Conservation (phyloP, 2,888 invertebrate genomes). For the Lottia gigantea region DNA sequence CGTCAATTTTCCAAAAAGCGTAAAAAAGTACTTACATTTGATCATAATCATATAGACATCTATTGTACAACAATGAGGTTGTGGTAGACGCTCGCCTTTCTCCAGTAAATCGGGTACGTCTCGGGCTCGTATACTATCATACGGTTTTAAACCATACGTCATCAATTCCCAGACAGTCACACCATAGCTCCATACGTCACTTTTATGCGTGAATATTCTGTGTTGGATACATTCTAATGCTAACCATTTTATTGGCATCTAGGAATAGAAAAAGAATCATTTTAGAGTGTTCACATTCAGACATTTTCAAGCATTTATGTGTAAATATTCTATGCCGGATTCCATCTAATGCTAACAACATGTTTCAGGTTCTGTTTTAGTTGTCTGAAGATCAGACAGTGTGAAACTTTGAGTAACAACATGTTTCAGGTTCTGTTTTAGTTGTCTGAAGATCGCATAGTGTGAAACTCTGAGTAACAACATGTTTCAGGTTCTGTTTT, state of each 20-base stretch:
- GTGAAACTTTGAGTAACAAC: too few species aligned
- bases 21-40: slow-evolving; percentile 85
- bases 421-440: too few species aligned
- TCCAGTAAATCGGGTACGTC: slow-evolving; percentile 93
- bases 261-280: slow-evolving; percentile 20
- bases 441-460: too few species aligned
- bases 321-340: slow-evolving; percentile 96
- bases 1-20: too few species aligned
- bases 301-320: too few species aligned
- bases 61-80: slow-evolving; percentile 92
- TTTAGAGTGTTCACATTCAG: too few species aligned
- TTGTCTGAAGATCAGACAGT: too few species aligned
- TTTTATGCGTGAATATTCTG: slow-evolving; percentile 95
- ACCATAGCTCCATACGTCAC: slow-evolving; percentile 99
- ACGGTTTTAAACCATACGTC: slow-evolving; percentile 94
- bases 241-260: slow-evolving; percentile 98
- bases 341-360: slow-evolving; percentile 96
- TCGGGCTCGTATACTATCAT: slow-evolving; percentile 89
- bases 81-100: slow-evolving; percentile 91
- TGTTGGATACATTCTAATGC: slow-evolving; percentile 97
- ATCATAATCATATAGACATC: slow-evolving; percentile 97
- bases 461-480: too few species aligned
- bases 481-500: too few species aligned
- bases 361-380: too few species aligned
- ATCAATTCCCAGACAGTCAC: slow-evolving; percentile 98